Percentiles rank a stretch among this genome's conserved stretches.
Evolutionary conservation across 1,140 invertebrate species (phyloP).

Genomic region (Paralvinella palmiformis): DNA sequence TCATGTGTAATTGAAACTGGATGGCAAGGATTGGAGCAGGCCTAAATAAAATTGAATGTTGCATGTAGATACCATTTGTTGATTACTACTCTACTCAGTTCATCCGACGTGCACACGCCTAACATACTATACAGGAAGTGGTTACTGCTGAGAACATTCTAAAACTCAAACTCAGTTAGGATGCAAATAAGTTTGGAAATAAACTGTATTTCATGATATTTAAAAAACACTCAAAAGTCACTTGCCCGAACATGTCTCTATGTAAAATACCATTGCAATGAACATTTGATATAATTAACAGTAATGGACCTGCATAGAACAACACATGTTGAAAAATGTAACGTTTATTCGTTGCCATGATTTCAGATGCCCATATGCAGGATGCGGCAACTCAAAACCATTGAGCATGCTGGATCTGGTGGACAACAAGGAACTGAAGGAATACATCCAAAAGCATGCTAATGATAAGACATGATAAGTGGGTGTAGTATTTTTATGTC

Average conservation of each 20-base stretch:
- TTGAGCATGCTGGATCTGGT: slow-evolving; percentile 15
- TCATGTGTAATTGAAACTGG: too few relatives aligned
- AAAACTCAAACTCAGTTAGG: too few relatives aligned
- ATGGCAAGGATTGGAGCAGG: too few relatives aligned
- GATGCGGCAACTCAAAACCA: slow-evolving; percentile 18
- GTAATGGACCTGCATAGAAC: neutral
- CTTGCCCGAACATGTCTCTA: neutral
- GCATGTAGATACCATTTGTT: too few relatives aligned
- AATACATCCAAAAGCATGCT: slow-evolving; percentile 8
- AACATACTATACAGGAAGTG: too few relatives aligned
- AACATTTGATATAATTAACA: neutral
- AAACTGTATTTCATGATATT: neutral
- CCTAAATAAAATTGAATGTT: too few relatives aligned
- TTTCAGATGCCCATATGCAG: slow-evolving; percentile 20
- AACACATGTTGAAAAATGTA: neutral
- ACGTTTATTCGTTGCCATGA: neutral
- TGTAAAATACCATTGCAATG: neutral
- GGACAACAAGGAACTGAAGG: slow-evolving; percentile 17
- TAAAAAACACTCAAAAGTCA: neutral
- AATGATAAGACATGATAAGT: neutral
- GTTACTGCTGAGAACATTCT: too few relatives aligned
- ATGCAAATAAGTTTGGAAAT: neutral
- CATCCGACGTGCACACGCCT: too few relatives aligned
- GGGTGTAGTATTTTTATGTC: neutral
- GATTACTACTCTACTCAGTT: too few relatives aligned